phyloP scores from a whole-genome alignment of 2,888 invertebrate genomes.

The Polyommatus icarus region DNA sequence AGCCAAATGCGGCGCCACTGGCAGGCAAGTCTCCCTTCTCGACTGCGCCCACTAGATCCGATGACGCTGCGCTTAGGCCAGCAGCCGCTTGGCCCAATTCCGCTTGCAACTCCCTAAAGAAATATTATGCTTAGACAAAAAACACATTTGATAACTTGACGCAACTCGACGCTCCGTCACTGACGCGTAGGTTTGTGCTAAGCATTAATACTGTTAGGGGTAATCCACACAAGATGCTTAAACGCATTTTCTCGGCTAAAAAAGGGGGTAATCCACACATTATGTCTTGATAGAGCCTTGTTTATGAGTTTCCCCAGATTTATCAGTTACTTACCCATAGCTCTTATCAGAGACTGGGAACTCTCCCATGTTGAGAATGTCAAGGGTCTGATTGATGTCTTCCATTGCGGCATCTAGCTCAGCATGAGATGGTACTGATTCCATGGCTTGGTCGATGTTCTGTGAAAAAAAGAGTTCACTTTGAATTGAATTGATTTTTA shows the following conservation, averaged over 20 bases:
- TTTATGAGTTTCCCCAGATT: background rate
- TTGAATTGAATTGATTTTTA: background rate
- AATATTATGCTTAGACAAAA: no score
- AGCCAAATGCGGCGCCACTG: conserved; percentile 88
- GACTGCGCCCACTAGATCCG: conserved; percentile 89
- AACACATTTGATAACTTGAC: no score
- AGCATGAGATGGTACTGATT: conserved; percentile 94
- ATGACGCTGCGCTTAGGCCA: conserved; percentile 88
- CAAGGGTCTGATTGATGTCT: conserved; percentile 88
- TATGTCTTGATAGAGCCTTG: background rate
- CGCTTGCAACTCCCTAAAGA: conserved; percentile 86
- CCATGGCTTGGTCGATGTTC: conserved; percentile 84
- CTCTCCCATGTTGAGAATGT: conserved; percentile 85
- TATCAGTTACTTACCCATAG: conserved; percentile 78
- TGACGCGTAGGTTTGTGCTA: no score
- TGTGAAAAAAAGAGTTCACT: conserved; percentile 44
- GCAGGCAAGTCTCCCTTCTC: conserved; percentile 86
- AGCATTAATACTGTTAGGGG: background rate
- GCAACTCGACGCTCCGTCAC: no score
- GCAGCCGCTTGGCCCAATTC: conserved; percentile 93
- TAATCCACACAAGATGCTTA: no score
- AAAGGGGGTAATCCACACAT: background rate
- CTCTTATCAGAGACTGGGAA: conserved; percentile 87
- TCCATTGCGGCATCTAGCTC: conserved; percentile 95
- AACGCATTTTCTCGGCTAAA: no score